A percentile compares a stretch with the other conserved stretches of the same genome.
These are phyloP conservation scores for Penaeus vannamei DNA, from an alignment of 1,140 invertebrate genomes.

Conservation along the genomic window DNA sequence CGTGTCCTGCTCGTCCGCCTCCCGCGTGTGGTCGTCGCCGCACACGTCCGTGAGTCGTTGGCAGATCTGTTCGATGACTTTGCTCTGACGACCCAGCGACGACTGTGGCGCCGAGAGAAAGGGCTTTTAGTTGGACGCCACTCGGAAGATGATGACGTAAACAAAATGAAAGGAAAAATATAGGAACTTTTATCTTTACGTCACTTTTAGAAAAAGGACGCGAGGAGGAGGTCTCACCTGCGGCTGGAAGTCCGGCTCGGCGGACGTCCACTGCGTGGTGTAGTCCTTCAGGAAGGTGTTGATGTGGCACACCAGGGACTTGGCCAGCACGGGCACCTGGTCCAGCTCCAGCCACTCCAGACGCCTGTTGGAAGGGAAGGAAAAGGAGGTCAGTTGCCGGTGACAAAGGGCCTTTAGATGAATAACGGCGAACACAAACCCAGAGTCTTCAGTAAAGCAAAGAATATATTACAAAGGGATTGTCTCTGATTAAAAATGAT, in stretches of 20 bases:
- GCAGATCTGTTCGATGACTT: constrained; percentile 66
- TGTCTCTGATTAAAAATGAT: too few species aligned
- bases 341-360: constrained; percentile 63
- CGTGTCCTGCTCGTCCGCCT: constrained; percentile 47
- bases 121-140: background rate
- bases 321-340: constrained; percentile 59
- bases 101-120: constrained; percentile 37
- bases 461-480: too few species aligned
- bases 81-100: constrained; percentile 60
- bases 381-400: constrained; percentile 43
- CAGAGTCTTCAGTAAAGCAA: too few species aligned
- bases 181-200: background rate
- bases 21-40: background rate
- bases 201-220: background rate
- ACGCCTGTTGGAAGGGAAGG: constrained; percentile 38
- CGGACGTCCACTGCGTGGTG: constrained; percentile 58
- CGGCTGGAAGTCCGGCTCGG: constrained; percentile 52
- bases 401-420: background rate
- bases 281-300: constrained; percentile 65
- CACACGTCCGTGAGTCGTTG: constrained; percentile 62
- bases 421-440: too few species aligned
- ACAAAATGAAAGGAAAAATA: background rate
- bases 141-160: background rate
- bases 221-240: constrained; percentile 36
- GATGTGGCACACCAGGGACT: constrained; percentile 64